Evolutionary conservation across 2,797 vertebrate species (phyloP).

Genomic region (Muscicapa striata): DNA sequence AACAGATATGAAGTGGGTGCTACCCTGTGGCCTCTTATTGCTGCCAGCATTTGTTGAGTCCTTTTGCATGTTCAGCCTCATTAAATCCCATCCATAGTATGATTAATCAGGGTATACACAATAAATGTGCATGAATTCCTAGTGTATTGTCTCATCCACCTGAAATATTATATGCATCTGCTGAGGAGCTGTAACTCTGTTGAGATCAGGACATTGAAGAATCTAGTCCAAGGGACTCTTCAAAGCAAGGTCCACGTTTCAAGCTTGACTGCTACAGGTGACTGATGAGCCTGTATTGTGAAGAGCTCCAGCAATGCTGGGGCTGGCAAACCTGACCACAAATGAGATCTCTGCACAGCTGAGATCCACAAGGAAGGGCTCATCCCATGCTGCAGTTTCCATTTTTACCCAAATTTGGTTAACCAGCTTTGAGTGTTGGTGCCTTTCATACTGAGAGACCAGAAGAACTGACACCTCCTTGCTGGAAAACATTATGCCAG

Average conservation of each 20-base stretch:
- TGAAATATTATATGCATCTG: not conserved
- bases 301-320: not conserved
- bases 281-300: not conserved
- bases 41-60: not conserved
- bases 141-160: not conserved
- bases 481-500: not conserved
- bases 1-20: not conserved
- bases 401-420: not conserved
- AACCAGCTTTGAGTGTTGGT: not conserved
- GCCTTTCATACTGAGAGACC: not conserved
- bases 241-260: not conserved
- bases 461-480: not conserved
- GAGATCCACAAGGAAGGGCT: not conserved
- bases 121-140: not conserved
- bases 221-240: not conserved
- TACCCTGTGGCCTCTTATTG: not conserved
- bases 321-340: not conserved
- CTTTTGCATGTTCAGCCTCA: not conserved
- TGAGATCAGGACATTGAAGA: not conserved
- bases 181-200: not conserved
- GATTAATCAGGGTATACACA: not conserved
- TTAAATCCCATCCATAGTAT: not conserved
- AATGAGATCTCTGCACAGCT: not conserved
- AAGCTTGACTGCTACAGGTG: not conserved
- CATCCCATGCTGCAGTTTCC: not conserved